phyloP scores from a whole-genome alignment of 2,113 vertebrate species.

The Cyprinodon tularosa region DNA sequence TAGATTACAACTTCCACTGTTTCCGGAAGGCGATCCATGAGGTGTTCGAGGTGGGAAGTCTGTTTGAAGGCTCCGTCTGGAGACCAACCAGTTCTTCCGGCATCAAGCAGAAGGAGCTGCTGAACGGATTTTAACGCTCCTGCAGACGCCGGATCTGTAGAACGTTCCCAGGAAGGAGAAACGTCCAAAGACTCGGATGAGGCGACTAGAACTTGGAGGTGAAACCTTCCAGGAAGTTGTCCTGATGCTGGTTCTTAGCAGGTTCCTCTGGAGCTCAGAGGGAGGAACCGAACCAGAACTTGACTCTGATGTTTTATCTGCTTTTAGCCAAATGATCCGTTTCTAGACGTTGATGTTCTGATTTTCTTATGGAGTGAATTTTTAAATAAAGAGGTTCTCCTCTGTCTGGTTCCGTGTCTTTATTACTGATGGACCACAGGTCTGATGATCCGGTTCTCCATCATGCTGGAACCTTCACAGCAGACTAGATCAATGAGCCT shows the following conservation, averaged over 20 bases:
- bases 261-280: background rate
- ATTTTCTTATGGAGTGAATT: background rate
- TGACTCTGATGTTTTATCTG: background rate
- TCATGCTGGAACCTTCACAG: no score
- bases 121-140: conserved; percentile 51
- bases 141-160: background rate
- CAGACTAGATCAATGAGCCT: no score
- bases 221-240: background rate
- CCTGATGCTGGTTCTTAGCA: background rate
- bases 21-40: conserved; percentile 99
- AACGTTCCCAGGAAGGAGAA: no score
- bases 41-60: conserved; percentile 94
- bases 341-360: background rate
- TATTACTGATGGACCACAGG: no score
- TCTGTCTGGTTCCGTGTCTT: no score
- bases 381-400: background rate
- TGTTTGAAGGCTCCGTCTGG: conserved; percentile 79
- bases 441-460: no score
- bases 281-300: no score
- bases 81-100: conserved; percentile 79
- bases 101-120: conserved; percentile 32
- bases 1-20: conserved; percentile 99
- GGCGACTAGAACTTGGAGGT: background rate
- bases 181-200: no score
- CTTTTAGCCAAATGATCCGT: background rate